Conservation (phyloP, 2,113 vertebrate species). For the Eptatretus burgeri region DNA sequence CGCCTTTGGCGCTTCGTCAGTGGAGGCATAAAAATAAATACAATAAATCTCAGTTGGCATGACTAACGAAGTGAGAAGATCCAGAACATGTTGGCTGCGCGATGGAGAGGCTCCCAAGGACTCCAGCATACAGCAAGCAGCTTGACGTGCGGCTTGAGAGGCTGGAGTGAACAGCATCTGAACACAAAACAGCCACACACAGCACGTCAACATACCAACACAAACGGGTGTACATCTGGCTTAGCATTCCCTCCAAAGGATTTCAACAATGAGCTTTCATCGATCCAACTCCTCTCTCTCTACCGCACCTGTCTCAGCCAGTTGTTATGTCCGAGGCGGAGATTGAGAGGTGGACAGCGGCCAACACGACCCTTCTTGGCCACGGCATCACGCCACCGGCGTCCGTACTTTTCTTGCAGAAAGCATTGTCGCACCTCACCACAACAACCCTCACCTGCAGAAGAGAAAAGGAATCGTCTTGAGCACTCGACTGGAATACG, state of each 20-base stretch:
- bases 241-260: no score
- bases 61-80: constrained; percentile 69
- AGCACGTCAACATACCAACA: no score
- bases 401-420: constrained; percentile 65
- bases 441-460: background rate
- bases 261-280: no score
- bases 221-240: no score
- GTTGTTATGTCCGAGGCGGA: constrained; percentile 90
- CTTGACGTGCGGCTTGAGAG: constrained; percentile 75
- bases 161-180: constrained; percentile 95
- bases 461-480: no score
- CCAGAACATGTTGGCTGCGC: constrained; percentile 79
- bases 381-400: constrained; percentile 92
- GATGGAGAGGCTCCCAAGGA: constrained; percentile 72
- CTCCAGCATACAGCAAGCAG: constrained; percentile 85
- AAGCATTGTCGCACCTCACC: constrained; percentile 51
- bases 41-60: background rate
- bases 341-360: constrained; percentile 36
- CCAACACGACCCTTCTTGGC: constrained; percentile 26
- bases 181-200: no score
- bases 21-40: no score
- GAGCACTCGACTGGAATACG: no score
- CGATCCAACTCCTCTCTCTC: no score
- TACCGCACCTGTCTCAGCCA: constrained; percentile 19
- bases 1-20: no score